A percentile compares a stretch with the other conserved stretches of the same genome.
Conservation (phyloP, 2,797 vertebrate species). For the Sebastes cheni region DNA sequence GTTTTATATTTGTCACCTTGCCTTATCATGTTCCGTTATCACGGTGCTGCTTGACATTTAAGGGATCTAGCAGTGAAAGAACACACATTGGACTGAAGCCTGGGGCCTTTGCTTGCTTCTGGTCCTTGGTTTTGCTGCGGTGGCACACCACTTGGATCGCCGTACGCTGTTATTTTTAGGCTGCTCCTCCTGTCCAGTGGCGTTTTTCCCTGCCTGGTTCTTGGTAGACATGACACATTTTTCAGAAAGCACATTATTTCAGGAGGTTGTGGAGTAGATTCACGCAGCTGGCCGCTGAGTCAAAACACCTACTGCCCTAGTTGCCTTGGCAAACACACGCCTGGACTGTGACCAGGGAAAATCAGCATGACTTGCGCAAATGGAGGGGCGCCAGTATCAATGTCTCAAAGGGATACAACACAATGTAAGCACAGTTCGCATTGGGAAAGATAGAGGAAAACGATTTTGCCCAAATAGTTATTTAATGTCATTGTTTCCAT, state of each 20-base stretch:
- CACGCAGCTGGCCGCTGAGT: conserved; percentile 14
- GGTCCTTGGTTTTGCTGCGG: conserved; percentile 20
- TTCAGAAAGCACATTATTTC: conserved; percentile 21
- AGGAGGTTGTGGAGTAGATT: background rate
- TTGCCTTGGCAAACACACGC: conserved; percentile 63
- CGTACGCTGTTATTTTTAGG: conserved; percentile 36
- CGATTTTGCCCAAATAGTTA: conserved; percentile 66
- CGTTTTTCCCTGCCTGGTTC: background rate
- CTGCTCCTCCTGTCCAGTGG: background rate
- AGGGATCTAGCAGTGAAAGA: background rate
- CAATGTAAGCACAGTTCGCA: conserved; percentile 52
- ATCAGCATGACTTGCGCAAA: conserved; percentile 75
- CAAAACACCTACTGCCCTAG: conserved; percentile 54
- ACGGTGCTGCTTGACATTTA: conserved; percentile 24
- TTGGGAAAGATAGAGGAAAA: conserved; percentile 54
- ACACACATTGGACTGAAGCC: background rate
- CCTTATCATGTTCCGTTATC: conserved; percentile 11
- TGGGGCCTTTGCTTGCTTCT: background rate
- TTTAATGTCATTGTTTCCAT: conserved; percentile 72
- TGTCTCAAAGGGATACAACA: conserved; percentile 67
- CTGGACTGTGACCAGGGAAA: conserved; percentile 65
- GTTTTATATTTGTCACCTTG: conserved; percentile 2
- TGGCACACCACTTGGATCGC: conserved; percentile 3
- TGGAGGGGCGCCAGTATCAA: conserved; percentile 60
- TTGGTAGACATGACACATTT: background rate